Evolutionary conservation across 35 echinoderm and acorn worm species (phyloP), one percentile per base, ranked within the genome.

Genomic region (Ptychodera flava): DNA sequence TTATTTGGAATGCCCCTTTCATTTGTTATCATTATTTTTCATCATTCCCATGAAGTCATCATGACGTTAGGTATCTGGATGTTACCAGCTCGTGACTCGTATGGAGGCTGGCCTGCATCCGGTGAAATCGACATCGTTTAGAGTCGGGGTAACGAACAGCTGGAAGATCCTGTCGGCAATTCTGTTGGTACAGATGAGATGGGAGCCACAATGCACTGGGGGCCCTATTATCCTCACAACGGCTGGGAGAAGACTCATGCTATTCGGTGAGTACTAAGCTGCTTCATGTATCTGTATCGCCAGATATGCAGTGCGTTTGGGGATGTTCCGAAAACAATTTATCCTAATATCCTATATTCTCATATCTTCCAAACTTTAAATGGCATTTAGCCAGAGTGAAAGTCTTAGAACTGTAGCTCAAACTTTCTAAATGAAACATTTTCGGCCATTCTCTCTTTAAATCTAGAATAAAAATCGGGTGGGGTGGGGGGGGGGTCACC

Each of bases 61-160:
- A n/a, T n/a, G n/a, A n/a, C n/a, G n/a, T 36, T 87, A 95, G 94
- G 90, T 87, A 90, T 95, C 29, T 95, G 93, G 94, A 78, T 95
- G 28, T 75, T 95, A 10, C 91, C 94, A 10, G 90, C 87, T 33
- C 87, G 76, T 32, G 89, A 93, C 37, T 80, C 0, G 2, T 97
- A 97, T 79, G 94, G 94, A 52, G 37, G 78, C 16, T 97, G 94
- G 94, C 94, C 94, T 0, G 93, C 93, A 0, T 95, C 93, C 0
- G 93, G 93, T 30, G 93, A 95, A 78, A 95, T 95, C 36, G 94
- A 97, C 76, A 82, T 97, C 0, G 89, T 97, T 28, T 91, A 97
- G 81, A 35, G 80, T 45, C 84, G 94, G 84, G 94, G 94, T 97
- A 93, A 93, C 29, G 1, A 36, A 1, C 12, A 90, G 27, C 32